Evolutionary conservation across 2,113 vertebrate genomes (phyloP), one percentile per base, ranked within the genome.

Genomic region (Python bivittatus): DNA sequence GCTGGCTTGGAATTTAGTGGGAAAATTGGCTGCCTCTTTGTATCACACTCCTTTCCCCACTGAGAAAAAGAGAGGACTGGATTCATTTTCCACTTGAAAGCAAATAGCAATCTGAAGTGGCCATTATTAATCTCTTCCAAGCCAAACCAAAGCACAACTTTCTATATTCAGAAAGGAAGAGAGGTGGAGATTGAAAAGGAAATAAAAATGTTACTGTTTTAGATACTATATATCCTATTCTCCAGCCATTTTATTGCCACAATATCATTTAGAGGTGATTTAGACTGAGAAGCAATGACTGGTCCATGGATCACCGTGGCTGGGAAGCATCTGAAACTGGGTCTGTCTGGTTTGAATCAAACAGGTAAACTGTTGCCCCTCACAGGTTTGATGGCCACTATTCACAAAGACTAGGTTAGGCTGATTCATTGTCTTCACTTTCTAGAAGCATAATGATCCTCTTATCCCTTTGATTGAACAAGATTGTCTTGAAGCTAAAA

Each of bases 61-160:
- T 17, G 52, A 22, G 86, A 64, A 95, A 54, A 84, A 29, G 48
- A 60, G 0, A 90, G 44, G 68, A 22, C 42, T 88, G 13, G 88
- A 61, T 95, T 29, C 33, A 91, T 92, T 93, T 95, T 92, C 10
- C n/a, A 29, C 1, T 17, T 90, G 58, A 13, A 85, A 89, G 60
- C 48, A 94, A 88, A 87, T 0, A 0, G 22, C 22, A 85, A 10
- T 20, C 33, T 52, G 58, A 84, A 84, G 58, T 5, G 23, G 86
- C 27, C 27, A 48, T 92, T 84, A 15, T 27, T 68, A 1, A 25
- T 33, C 57, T 38, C n/a, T 72, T 17, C 72, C 29, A 83, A 94
- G 64, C 72, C 5, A 88, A 79, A 91, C 60, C 42, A 10, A 64
- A 17, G 48, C 1, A 0, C 25, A 88, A 8, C 23, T 54, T 10